Evolutionary conservation across 2,113 vertebrate genomes (phyloP).

Genomic region (Caracal caracal): DNA sequence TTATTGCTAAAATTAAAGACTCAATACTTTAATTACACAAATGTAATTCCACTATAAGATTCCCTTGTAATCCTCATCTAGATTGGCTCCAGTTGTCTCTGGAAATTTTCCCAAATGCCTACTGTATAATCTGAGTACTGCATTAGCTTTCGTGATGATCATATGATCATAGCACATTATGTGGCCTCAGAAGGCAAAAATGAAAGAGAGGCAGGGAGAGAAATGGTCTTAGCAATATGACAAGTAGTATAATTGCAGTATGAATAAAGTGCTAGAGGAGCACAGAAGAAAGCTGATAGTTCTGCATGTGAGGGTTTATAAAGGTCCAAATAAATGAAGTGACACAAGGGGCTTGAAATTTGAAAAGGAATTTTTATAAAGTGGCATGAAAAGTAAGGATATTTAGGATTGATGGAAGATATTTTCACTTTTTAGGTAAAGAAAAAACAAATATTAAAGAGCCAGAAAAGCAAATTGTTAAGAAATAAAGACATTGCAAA

Average conservation of each 20-base stretch:
- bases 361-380: not conserved
- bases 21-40: not conserved
- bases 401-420: not conserved
- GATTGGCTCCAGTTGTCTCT: not conserved
- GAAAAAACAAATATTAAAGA: not conserved
- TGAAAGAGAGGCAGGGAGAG: not conserved
- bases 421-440: not conserved
- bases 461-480: not conserved
- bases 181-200: not conserved
- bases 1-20: not conserved
- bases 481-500: not conserved
- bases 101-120: not conserved
- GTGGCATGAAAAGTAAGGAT: not conserved
- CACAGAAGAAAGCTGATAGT: not conserved
- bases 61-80: not conserved
- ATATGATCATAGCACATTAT: not conserved
- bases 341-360: not conserved
- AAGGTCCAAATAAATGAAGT: not conserved
- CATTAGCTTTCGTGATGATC: not conserved
- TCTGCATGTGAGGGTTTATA: not conserved
- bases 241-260: too few species aligned
- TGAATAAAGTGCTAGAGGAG: not conserved
- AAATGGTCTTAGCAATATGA: not conserved
- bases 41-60: not conserved
- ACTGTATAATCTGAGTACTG: not conserved